Conservation (phyloP, 1,140 invertebrate genomes). For the Trachymyrmex cornetzi region DNA sequence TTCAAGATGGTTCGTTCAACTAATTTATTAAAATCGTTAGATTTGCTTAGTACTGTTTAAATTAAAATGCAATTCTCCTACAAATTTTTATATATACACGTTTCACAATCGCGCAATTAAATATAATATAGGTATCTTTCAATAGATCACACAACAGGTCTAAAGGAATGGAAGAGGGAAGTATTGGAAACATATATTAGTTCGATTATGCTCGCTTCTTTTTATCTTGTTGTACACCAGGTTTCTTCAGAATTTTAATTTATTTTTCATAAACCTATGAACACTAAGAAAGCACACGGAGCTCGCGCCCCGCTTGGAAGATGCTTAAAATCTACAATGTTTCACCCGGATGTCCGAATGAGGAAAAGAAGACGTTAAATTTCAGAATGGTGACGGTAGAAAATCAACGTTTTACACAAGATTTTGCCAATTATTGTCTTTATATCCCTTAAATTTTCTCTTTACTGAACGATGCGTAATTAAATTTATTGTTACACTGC, state of each 20-base stretch:
- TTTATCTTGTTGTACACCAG: slow-evolving; percentile 66
- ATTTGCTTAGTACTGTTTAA: slow-evolving; percentile 1
- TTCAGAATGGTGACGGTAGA: neutral
- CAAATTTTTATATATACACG: neutral
- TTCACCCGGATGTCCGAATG: slow-evolving; percentile 67
- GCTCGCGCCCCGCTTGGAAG: slow-evolving; percentile 79
- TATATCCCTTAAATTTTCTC: slow-evolving; percentile 1
- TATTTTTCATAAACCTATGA: slow-evolving; percentile 86
- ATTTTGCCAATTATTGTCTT: slow-evolving; percentile 13
- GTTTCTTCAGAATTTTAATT: slow-evolving; percentile 81
- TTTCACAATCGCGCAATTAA: neutral
- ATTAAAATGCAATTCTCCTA: neutral
- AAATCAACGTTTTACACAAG: neutral
- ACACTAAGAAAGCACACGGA: slow-evolving; percentile 86
- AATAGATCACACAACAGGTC: neutral
- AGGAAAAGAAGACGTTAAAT: slow-evolving; percentile 29
- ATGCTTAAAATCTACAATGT: slow-evolving; percentile 80
- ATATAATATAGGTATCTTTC: neutral
- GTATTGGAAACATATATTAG: slow-evolving; percentile 9
- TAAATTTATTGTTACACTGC: slow-evolving; percentile 5
- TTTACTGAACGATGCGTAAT: neutral
- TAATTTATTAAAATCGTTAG: slow-evolving; percentile 22
- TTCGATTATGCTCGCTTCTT: slow-evolving; percentile 61
- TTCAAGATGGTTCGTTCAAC: neutral
- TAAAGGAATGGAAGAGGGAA: slow-evolving; percentile 19